Percentiles rank a stretch among this genome's conserved stretches.
Evolutionary conservation across 1,140 invertebrate genomes (phyloP).

Genomic region (Drosophila ambigua): DNA sequence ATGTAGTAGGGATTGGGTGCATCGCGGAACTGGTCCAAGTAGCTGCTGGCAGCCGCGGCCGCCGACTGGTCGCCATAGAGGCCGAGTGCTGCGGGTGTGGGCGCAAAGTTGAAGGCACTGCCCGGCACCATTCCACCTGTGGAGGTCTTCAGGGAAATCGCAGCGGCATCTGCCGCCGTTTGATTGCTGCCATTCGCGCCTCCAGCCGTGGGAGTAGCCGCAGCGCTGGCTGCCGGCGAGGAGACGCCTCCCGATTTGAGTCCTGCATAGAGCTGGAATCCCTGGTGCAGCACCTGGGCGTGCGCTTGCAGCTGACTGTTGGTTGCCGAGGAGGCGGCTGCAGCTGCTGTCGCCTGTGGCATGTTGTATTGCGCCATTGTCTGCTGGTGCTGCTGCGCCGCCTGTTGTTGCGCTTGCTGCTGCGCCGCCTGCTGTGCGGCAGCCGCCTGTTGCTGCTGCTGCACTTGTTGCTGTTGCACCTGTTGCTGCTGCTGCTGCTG

Average conservation of each 20-base stretch:
- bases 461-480: slow-evolving; percentile 45
- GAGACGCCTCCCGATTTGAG: slow-evolving; percentile 81
- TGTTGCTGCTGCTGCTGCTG: slow-evolving; percentile 55
- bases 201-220: slow-evolving; percentile 3
- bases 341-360: slow-evolving; percentile 37
- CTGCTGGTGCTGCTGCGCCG: slow-evolving; percentile 54
- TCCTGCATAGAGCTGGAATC: slow-evolving; percentile 85
- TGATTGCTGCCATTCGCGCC: slow-evolving; percentile 36
- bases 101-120: slow-evolving; percentile 89
- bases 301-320: slow-evolving; percentile 65
- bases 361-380: slow-evolving; percentile 67
- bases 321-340: slow-evolving; percentile 47
- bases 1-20: slow-evolving; percentile 85
- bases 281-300: slow-evolving; percentile 81
- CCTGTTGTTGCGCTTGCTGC: slow-evolving; percentile 40
- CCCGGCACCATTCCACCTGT: slow-evolving; percentile 87
- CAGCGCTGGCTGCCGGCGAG: slow-evolving; percentile 46
- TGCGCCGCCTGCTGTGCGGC: slow-evolving; percentile 43
- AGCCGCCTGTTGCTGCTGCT: slow-evolving; percentile 53
- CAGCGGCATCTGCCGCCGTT: slow-evolving; percentile 85
- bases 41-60: slow-evolving; percentile 83
- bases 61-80: slow-evolving; percentile 86
- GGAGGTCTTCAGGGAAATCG: slow-evolving; percentile 86
- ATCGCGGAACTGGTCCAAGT: slow-evolving; percentile 87
- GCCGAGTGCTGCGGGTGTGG: slow-evolving; percentile 85